Evolutionary conservation across 1,140 invertebrate species (phyloP).

Genomic region (Sinonovacula constricta): DNA sequence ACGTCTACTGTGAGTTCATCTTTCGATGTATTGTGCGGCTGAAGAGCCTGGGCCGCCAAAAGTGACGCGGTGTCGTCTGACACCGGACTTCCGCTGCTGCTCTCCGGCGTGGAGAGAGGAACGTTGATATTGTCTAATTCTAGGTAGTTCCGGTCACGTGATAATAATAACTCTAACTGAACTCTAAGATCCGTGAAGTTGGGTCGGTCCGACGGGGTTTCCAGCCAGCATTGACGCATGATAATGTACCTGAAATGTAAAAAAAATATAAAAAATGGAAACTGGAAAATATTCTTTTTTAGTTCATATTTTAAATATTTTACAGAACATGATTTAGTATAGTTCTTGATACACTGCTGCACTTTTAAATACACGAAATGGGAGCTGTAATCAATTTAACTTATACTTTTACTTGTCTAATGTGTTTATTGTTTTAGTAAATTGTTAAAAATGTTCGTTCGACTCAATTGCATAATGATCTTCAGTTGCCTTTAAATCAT

Average conservation of each 20-base stretch:
- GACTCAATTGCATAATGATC: no score
- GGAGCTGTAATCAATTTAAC: no score
- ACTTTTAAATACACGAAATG: no score
- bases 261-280: slow-evolving; percentile 34
- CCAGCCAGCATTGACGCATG: slow-evolving; percentile 89
- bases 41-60: slow-evolving; percentile 29
- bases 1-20: slow-evolving; percentile 58
- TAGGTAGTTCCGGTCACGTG: slow-evolving; percentile 74
- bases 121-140: slow-evolving; percentile 75
- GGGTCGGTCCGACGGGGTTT: slow-evolving; percentile 86
- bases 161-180: slow-evolving; percentile 84
- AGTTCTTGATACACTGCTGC: no score
- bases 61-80: slow-evolving; percentile 45
- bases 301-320: no score
- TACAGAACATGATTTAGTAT: no score
- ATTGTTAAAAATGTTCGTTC: no score
- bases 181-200: slow-evolving; percentile 84
- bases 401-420: no score
- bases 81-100: slow-evolving; percentile 62
- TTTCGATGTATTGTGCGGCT: slow-evolving; percentile 50
- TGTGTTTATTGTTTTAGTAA: no score
- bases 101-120: slow-evolving; percentile 70
- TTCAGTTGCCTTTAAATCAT: no score
- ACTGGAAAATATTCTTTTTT: no score
- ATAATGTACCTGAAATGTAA: slow-evolving; percentile 84